Percentiles rank a stretch among this genome's conserved stretches.
These are phyloP conservation scores for Nephrotoma flavescens DNA, from an alignment of 2,888 invertebrate genomes.

Conservation along the genomic window DNA sequence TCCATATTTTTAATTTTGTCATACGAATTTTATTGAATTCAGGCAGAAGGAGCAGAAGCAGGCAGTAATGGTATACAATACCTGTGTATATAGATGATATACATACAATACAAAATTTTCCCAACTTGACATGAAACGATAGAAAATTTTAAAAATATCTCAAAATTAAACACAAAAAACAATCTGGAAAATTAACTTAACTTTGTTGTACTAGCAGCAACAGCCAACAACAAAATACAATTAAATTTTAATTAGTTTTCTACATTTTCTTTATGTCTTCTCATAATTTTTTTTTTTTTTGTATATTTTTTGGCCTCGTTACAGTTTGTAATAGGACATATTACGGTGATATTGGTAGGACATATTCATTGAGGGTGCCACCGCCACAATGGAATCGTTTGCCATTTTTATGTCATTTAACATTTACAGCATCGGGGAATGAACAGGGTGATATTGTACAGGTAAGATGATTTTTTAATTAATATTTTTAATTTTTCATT, in stretches of 20 bases:
- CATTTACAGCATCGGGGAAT: slow-evolving; percentile 80
- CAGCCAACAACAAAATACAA: neutral
- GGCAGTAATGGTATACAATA: neutral
- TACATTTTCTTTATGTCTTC: neutral
- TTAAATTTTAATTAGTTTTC: neutral
- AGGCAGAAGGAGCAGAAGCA: neutral
- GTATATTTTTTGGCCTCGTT: neutral
- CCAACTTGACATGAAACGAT: neutral
- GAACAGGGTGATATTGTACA: slow-evolving; percentile 81
- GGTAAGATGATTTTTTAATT: slow-evolving; percentile 29
- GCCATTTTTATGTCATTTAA: slow-evolving; percentile 79
- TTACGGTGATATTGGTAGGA: slow-evolving; percentile 72
- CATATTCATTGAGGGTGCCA: slow-evolving; percentile 62
- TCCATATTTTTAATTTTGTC: neutral
- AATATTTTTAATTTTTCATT: neutral
- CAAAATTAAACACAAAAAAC: neutral
- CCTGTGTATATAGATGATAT: too few relatives aligned
- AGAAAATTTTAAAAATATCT: neutral
- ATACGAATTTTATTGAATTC: neutral
- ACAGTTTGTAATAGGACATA: slow-evolving; percentile 78
- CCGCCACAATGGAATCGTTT: slow-evolving; percentile 58
- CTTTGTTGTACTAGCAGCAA: neutral
- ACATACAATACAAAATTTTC: neutral
- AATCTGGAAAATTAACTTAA: neutral
- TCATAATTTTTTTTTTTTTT: neutral